Evolutionary conservation across 1,140 invertebrate species (phyloP), one percentile per base, ranked within the genome.

Genomic region (Lasioglossum baleicum): DNA sequence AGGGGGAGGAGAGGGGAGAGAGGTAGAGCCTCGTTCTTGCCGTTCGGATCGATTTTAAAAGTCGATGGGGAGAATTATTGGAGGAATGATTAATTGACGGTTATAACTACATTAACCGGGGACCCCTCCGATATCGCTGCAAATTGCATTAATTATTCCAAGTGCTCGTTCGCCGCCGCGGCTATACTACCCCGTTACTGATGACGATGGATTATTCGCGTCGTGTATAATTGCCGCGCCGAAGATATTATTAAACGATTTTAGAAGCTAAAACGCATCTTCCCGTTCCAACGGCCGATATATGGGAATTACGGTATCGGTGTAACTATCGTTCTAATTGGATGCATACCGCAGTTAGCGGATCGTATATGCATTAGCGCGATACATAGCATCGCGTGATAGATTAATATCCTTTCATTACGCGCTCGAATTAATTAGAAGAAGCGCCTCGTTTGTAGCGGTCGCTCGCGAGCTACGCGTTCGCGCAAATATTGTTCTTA

Each of bases 61-160:
- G 35, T 78, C 48, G 82, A 84, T 84, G 71, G 76, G 35, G 61
- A 78, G 66, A 78, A 26, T 81, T 85, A 85, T 66, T 40, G 67
- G 69, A 67, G 63, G 71, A 75, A 84, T 85, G 83, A 85, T 85
- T 85, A 85, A 85, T 85, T 72, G 83, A 81, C 83, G 79, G 80
- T 81, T 78, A 81, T 85, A 84, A 84, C 83, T 85, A 63, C 83
- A 85, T 84, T 85, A 85, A 85, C 65, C 42, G 82, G 51, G 51
- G 15, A 64, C 60, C 35, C 82, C 58, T 20, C 58, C 72, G 79
- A 79, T 84, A 85, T 76, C 60, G 65, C 53, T 85, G 80, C 74
- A 84, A 85, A 85, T 85, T 84, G 75, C 78, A 85, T 85, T 85
- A 85, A 85, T 85, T 85, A 85, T 85, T 84, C 83, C 83, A 81